Evolutionary conservation across 2,888 invertebrate species (phyloP).

Genomic region (Eumacrocentrus americanus): DNA sequence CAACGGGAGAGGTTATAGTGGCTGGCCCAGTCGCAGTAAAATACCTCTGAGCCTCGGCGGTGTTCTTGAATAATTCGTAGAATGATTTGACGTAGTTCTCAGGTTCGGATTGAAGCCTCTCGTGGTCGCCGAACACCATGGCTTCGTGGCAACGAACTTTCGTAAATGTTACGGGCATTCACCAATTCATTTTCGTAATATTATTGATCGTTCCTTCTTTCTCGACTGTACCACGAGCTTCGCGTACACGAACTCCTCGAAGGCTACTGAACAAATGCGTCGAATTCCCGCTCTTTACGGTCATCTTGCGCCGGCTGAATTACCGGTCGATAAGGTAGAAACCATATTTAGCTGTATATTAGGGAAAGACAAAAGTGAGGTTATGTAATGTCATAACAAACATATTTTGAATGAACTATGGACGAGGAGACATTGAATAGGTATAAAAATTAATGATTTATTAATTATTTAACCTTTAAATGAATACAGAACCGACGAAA

Average conservation of each 20-base stretch:
- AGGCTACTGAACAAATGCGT: neutral
- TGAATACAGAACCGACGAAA: too few species aligned
- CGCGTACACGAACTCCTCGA: neutral
- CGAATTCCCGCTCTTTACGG: neutral
- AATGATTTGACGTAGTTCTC: slow-evolving; percentile 61
- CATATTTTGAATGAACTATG: neutral
- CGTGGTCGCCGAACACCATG: slow-evolving; percentile 56
- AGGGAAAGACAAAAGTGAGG: too few species aligned
- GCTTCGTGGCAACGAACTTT: slow-evolving; percentile 35
- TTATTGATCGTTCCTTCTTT: slow-evolving; percentile 55
- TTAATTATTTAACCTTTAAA: too few species aligned
- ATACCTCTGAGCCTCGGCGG: slow-evolving; percentile 62
- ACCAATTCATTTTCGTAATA: slow-evolving; percentile 58
- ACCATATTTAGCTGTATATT: neutral
- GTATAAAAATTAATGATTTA: too few species aligned
- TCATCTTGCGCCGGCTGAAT: too few species aligned
- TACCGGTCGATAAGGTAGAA: neutral
- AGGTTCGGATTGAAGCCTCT: slow-evolving; percentile 60
- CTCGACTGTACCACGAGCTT: slow-evolving; percentile 13
- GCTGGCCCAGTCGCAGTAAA: too few species aligned
- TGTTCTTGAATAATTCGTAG: slow-evolving; percentile 62
- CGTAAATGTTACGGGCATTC: slow-evolving; percentile 40
- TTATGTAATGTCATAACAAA: too few species aligned
- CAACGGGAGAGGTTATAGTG: slow-evolving; percentile 50
- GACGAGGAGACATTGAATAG: neutral